Percentiles rank a stretch among this genome's conserved stretches.
These are phyloP conservation scores for Blomia tropicalis DNA, from an alignment of 2,888 invertebrate genomes.

Conservation along the genomic window DNA sequence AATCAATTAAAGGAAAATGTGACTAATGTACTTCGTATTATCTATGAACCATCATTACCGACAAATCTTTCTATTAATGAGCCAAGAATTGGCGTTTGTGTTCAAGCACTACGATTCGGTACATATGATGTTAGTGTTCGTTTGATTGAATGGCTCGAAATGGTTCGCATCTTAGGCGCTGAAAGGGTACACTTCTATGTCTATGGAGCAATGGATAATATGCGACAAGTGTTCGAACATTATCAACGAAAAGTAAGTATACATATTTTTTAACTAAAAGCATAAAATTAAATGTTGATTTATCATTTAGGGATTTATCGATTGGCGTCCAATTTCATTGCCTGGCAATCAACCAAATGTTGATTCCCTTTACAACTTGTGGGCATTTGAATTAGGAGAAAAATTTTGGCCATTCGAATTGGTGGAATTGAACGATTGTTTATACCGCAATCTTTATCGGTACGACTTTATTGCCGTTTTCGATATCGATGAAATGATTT, in stretches of 20 bases:
- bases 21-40: conserved; percentile 11
- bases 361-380: conserved; percentile 2
- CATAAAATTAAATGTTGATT: neutral
- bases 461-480: conserved; percentile 10
- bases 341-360: conserved; percentile 12
- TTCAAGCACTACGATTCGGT: conserved; percentile 4
- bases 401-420: conserved; percentile 8
- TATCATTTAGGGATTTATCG: neutral
- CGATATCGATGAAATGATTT: conserved; percentile 20
- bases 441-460: conserved; percentile 16
- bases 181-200: conserved; percentile 15
- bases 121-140: conserved; percentile 15
- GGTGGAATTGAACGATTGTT: conserved; percentile 19
- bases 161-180: conserved; percentile 7
- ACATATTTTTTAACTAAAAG: neutral
- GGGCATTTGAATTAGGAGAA: neutral
- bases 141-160: conserved; percentile 20
- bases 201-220: neutral
- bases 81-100: conserved; percentile 15
- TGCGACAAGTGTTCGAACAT: conserved; percentile 8
- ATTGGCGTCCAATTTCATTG: conserved; percentile 5
- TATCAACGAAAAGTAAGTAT: conserved; percentile 10
- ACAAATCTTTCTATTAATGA: neutral
- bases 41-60: neutral
- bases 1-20: neutral